Conservation (phyloP, 2,113 vertebrate genomes). For the Phalacrocorax carbo region DNA sequence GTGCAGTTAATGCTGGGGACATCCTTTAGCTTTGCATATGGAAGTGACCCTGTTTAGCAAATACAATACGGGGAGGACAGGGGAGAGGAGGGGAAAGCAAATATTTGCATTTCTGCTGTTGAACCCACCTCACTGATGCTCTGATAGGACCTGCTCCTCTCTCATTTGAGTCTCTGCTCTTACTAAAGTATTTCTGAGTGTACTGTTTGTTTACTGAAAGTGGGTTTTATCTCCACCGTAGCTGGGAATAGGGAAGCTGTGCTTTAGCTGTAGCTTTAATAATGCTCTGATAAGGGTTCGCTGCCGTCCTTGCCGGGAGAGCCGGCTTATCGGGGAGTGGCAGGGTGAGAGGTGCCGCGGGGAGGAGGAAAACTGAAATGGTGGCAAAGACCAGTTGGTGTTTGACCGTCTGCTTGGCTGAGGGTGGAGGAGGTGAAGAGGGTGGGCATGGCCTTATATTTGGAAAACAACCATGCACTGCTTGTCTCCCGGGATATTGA, state of each 20-base stretch:
- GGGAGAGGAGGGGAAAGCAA: not conserved
- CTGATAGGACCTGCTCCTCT: not conserved
- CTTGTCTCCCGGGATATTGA: not conserved
- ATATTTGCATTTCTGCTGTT: not conserved
- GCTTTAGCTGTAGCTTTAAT: not conserved
- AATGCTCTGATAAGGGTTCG: not conserved
- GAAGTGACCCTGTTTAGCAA: not conserved
- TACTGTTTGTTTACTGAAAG: not conserved
- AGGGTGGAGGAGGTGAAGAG: not conserved
- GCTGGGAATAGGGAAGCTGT: not conserved
- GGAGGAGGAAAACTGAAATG: not conserved
- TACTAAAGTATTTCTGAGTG: not conserved
- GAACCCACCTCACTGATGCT: not conserved
- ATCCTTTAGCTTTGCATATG: not conserved
- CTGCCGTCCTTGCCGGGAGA: not conserved
- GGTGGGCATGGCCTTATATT: too few relatives aligned
- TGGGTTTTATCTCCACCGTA: accelerated
- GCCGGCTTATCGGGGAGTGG: not conserved
- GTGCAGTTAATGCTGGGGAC: not conserved
- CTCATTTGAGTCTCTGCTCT: not conserved
- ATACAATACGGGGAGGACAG: not conserved
- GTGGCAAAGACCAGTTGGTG: not conserved
- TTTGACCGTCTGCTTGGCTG: not conserved
- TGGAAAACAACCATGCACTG: not conserved
- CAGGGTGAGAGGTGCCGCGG: accelerated